Conservation (phyloP, 1,140 invertebrate genomes). For the Drosophila sucinea region DNA sequence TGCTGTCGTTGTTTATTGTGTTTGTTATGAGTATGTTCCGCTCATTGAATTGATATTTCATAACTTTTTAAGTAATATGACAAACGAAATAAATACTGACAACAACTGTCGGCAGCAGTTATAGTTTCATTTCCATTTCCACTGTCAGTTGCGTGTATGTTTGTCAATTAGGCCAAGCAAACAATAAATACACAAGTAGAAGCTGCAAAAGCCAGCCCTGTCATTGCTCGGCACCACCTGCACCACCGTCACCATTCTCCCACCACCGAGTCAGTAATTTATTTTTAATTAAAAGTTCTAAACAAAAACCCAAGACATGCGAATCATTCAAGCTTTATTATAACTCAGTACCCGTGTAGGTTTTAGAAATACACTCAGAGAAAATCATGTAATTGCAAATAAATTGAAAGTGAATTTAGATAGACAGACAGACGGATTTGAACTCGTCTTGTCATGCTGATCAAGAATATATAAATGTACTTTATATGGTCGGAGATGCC, state of each 20-base stretch:
- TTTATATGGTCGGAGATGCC: no score
- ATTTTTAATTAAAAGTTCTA: conserved; percentile 79
- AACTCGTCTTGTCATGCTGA: no score
- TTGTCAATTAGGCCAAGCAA: conserved; percentile 53
- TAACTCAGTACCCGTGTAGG: conserved; percentile 5
- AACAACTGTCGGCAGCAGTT: conserved; percentile 42
- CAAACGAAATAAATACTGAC: conserved; percentile 54
- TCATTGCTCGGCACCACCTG: background rate
- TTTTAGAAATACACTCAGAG: background rate
- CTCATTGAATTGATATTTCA: conserved; percentile 61
- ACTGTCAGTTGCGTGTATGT: conserved; percentile 26
- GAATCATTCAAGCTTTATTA: conserved; percentile 74
- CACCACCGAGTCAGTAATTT: conserved; percentile 65
- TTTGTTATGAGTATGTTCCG: conserved; percentile 44
- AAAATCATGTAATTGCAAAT: background rate
- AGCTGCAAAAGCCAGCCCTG: conserved; percentile 44
- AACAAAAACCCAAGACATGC: conserved; percentile 73
- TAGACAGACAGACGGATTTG: no score
- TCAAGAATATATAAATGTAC: no score
- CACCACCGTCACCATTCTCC: conserved; percentile 24
- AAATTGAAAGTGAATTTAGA: background rate
- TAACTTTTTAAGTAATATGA: conserved; percentile 56
- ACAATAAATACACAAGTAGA: conserved; percentile 30
- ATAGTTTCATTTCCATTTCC: conserved; percentile 4
- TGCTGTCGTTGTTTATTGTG: background rate